Conservation (phyloP, 2,113 vertebrate genomes). For the Scolopax mira region DNA sequence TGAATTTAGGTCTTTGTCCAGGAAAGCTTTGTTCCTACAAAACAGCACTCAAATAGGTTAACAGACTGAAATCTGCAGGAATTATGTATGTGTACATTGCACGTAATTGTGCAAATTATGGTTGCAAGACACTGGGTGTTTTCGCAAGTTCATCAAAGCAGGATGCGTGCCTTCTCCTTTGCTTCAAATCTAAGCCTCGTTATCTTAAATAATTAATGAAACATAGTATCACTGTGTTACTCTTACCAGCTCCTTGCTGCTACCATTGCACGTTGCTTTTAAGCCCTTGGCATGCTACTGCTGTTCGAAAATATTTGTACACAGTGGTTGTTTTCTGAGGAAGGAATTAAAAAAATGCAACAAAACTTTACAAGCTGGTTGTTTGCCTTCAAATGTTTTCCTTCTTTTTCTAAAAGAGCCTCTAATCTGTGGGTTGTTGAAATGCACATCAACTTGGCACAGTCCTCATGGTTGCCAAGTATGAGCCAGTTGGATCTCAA, state of each 20-base stretch:
- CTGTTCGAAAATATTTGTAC: background rate
- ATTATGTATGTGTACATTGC: no score
- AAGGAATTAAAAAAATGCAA: background rate
- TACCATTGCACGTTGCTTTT: background rate
- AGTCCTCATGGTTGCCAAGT: background rate
- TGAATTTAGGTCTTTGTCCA: background rate
- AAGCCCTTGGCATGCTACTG: background rate
- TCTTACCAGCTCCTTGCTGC: background rate
- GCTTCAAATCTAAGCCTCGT: background rate
- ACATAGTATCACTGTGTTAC: background rate
- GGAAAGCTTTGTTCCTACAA: background rate
- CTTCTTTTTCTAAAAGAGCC: background rate
- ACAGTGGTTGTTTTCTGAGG: background rate
- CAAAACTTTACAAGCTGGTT: background rate
- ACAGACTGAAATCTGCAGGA: background rate
- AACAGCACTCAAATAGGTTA: background rate
- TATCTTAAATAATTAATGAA: background rate
- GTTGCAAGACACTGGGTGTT: background rate
- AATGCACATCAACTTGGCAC: background rate
- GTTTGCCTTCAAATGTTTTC: background rate
- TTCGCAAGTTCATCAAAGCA: background rate
- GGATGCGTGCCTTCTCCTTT: background rate
- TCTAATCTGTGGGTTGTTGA: background rate
- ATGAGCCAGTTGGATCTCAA: background rate
- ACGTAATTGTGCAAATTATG: background rate